phyloP scores from a whole-genome alignment of 1,140 invertebrate species.

The Sinella curviseta region DNA sequence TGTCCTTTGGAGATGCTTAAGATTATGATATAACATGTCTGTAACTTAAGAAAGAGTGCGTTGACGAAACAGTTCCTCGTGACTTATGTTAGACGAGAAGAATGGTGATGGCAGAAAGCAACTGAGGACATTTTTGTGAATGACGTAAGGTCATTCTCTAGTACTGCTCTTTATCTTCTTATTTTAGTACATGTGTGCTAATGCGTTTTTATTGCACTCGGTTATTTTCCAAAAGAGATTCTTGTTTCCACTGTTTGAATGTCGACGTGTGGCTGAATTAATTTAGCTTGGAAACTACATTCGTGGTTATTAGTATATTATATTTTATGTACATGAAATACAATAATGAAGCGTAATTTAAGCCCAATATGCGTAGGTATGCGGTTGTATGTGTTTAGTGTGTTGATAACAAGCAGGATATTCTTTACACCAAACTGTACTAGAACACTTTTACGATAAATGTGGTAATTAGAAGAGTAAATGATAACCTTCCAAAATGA shows the following conservation, averaged over 20 bases:
- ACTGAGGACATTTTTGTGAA: too few species aligned
- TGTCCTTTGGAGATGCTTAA: too few species aligned
- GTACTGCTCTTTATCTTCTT: background rate
- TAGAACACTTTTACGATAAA: background rate
- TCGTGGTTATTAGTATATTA: background rate
- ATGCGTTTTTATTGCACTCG: background rate
- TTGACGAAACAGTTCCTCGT: background rate
- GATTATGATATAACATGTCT: too few species aligned
- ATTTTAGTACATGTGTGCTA: background rate
- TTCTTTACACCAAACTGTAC: background rate
- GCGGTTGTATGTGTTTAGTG: background rate
- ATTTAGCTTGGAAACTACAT: background rate
- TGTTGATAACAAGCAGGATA: background rate
- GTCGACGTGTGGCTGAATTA: background rate
- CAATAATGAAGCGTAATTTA: background rate
- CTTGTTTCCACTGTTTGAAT: too few species aligned
- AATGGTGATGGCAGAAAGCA: background rate
- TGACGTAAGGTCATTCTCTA: background rate
- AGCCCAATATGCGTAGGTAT: background rate
- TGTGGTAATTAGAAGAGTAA: too few species aligned
- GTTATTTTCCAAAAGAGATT: background rate
- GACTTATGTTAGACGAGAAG: background rate
- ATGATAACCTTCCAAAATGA: too few species aligned
- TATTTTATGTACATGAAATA: background rate
- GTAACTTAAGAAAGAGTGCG: background rate